phyloP scores from a whole-genome alignment of 2,113 vertebrate species.

The Herpailurus yagouaroundi region DNA sequence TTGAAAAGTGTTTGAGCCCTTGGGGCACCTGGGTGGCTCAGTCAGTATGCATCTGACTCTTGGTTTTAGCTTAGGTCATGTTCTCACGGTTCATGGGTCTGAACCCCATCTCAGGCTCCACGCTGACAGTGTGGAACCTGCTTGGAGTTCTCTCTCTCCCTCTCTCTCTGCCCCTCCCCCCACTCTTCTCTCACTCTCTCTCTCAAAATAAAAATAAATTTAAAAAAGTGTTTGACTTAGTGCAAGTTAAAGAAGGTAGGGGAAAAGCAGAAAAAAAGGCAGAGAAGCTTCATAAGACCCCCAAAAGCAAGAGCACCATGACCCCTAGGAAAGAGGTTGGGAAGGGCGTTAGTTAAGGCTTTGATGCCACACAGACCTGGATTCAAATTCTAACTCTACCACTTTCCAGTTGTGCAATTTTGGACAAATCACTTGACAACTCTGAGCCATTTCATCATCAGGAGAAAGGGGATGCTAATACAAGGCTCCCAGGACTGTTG shows the following conservation, averaged over 20 bases:
- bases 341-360: background rate
- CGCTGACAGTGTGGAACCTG: too few relatives aligned
- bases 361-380: background rate
- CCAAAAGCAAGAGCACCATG: background rate
- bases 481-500: background rate
- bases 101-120: too few relatives aligned
- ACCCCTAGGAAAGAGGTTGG: background rate
- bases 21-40: too few relatives aligned
- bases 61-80: too few relatives aligned
- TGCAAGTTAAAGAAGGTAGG: background rate
- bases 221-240: background rate
- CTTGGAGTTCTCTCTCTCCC: too few relatives aligned
- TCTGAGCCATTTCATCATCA: background rate
- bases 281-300: background rate
- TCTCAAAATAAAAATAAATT: too few relatives aligned
- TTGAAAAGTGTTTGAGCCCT: background rate
- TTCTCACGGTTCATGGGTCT: too few relatives aligned
- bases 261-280: background rate
- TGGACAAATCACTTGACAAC: background rate
- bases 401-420: background rate
- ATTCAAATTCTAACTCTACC: background rate
- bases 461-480: background rate
- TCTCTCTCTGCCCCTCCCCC: too few relatives aligned
- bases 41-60: too few relatives aligned
- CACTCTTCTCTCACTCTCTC: too few relatives aligned